Evolutionary conservation across 2,797 vertebrate species (phyloP), one percentile per base, ranked within the genome.

Genomic region (Falco peregrinus): DNA sequence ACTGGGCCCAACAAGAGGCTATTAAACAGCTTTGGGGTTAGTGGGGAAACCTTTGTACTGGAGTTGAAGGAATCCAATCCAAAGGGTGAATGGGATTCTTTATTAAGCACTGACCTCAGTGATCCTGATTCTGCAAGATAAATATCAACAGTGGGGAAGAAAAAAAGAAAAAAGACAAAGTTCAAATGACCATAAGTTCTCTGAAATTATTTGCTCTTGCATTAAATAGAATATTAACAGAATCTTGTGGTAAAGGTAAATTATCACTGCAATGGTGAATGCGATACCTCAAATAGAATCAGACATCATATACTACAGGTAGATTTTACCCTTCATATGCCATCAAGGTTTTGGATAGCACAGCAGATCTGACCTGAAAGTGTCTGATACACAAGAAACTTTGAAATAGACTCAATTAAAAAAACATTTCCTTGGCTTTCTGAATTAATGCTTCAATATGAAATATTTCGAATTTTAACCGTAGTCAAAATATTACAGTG

Each of bases 11-110:
- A 97, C 91, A 99, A 98, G 78, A 99, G 98, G 96, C 99, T 99
- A 97, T 99, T 99, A 96, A 99, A 99, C 74, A 99, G 98, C 97
- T 99, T 99, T 91, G 99, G 99, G 96, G 99, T 99, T 95, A 99
- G 98, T 7, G 98, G 98, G 91, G 98, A 98, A 93, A 97, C 96
- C 71, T 98, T 98, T 92, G 98, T 91, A 95, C 96, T 97, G 81
- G 98, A 97, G 98, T 99, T 98, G 97, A 99, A 99, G 29, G 99
- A 99, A 97, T 99, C 99, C 96, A 99, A 98, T 83, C 99, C 99
- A 93, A 99, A 99, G 48, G 99, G 98, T 70, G 99, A 98, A 84
- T 99, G 98, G 80, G 98, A 98, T 95, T 99, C 99, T 97, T 99
- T 99, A 97, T 29, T 99, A 97, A 99, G 99, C 97, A 99, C 99